Evolutionary conservation across 2,888 invertebrate genomes (phyloP).

Genomic region (Hypena proboscidalis): DNA sequence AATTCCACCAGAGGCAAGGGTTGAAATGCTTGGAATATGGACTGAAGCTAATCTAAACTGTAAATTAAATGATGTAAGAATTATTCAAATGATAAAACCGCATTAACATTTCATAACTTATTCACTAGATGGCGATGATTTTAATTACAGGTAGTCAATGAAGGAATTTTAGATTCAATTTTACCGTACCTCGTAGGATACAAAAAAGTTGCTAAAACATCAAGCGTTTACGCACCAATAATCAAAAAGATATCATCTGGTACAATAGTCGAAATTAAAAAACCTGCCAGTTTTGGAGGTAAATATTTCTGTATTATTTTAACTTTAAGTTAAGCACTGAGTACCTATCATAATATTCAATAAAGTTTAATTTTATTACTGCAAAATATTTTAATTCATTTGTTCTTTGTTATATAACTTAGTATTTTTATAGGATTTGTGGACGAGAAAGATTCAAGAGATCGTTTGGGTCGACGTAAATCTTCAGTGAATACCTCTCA

Average conservation of each 20-base stretch:
- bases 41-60: conserved; percentile 81
- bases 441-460: conserved; percentile 75
- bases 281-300: conserved; percentile 82
- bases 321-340: too few relatives aligned
- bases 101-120: background rate
- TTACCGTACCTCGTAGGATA: conserved; percentile 89
- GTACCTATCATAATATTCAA: too few relatives aligned
- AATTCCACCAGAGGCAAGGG: conserved; percentile 64
- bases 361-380: background rate
- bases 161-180: conserved; percentile 93
- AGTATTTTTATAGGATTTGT: conserved; percentile 64
- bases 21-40: conserved; percentile 81
- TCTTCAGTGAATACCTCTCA: conserved; percentile 72
- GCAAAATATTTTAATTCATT: background rate
- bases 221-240: conserved; percentile 80
- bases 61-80: conserved; percentile 80
- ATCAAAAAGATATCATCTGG: conserved; percentile 78
- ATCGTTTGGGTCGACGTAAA: conserved; percentile 78
- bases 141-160: conserved; percentile 88
- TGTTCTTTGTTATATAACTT: conserved; percentile 3
- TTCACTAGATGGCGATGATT: conserved; percentile 57
- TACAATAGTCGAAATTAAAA: conserved; percentile 72
- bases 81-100: too few relatives aligned
- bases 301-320: conserved; percentile 13
- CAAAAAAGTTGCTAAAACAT: conserved; percentile 82